A percentile compares a stretch with the other conserved stretches of the same genome.
These are phyloP conservation scores for Poeciliopsis turneri DNA, from an alignment of 2,797 vertebrate species.

Conservation along the genomic window DNA sequence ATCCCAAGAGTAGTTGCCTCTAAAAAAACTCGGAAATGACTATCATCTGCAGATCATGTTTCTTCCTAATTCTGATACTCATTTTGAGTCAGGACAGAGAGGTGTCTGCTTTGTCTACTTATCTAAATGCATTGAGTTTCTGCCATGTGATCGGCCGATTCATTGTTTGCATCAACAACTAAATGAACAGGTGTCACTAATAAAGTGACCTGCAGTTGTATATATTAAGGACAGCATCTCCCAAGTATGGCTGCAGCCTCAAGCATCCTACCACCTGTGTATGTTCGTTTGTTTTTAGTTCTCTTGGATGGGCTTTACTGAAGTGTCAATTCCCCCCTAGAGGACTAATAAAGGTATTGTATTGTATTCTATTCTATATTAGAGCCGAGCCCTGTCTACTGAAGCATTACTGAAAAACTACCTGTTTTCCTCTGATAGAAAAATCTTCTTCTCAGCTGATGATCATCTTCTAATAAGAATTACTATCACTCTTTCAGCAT, in stretches of 20 bases:
- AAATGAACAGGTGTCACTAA: neutral
- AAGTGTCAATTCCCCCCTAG: too few relatives aligned
- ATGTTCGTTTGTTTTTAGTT: too few relatives aligned
- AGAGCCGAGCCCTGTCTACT: neutral
- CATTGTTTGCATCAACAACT: neutral
- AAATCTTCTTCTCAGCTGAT: slow-evolving; percentile 39
- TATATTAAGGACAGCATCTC: neutral
- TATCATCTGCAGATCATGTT: neutral
- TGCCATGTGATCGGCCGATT: neutral
- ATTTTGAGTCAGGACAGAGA: neutral
- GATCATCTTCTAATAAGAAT: slow-evolving; percentile 41
- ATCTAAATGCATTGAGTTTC: neutral
- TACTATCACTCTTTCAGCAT: slow-evolving; percentile 34
- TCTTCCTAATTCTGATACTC: neutral
- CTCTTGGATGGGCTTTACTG: too few relatives aligned
- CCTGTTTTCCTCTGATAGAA: slow-evolving; percentile 15
- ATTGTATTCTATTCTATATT: neutral
- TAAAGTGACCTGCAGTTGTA: neutral
- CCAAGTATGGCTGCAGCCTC: too few relatives aligned
- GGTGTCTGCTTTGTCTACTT: neutral
- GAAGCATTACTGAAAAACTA: neutral
- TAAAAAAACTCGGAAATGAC: neutral
- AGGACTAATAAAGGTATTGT: too few relatives aligned
- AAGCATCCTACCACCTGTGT: too few relatives aligned
- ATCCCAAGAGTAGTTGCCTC: neutral